Percentiles rank a stretch among this genome's conserved stretches.
Conservation (phyloP, 2,113 vertebrate genomes). For the Nothocercus nigrocapillus region DNA sequence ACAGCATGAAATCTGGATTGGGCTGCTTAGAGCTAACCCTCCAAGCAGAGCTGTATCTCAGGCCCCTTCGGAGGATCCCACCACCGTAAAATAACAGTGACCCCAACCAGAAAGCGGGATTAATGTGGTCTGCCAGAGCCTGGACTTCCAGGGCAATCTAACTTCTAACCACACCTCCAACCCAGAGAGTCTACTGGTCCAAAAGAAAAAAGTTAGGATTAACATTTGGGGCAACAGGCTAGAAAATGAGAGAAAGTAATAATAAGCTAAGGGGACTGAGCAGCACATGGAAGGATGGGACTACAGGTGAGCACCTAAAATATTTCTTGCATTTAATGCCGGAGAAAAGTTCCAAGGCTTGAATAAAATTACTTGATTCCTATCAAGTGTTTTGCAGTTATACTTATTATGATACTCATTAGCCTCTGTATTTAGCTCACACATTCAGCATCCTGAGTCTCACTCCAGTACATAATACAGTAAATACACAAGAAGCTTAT, state of each 20-base stretch:
- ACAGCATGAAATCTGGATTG: not conserved
- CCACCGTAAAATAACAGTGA: not conserved
- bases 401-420: not conserved
- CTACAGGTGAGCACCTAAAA: not conserved
- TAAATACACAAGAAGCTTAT: slow-evolving; percentile 32
- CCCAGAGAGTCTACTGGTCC: not conserved
- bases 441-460: not conserved
- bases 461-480: not conserved
- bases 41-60: not conserved
- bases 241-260: not conserved
- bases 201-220: not conserved
- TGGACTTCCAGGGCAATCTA: not conserved
- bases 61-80: not conserved
- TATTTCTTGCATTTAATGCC: not conserved
- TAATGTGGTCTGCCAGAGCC: not conserved
- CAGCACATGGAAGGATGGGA: not conserved
- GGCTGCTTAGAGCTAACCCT: not conserved
- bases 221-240: not conserved
- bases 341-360: not conserved
- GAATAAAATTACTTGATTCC: not conserved
- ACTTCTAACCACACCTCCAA: not conserved
- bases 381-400: not conserved
- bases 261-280: not conserved
- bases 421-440: not conserved
- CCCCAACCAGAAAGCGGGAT: not conserved